Percentiles rank a stretch among this genome's conserved stretches.
phyloP scores from a whole-genome alignment of 1,140 invertebrate species.

The Bombus polaris region DNA sequence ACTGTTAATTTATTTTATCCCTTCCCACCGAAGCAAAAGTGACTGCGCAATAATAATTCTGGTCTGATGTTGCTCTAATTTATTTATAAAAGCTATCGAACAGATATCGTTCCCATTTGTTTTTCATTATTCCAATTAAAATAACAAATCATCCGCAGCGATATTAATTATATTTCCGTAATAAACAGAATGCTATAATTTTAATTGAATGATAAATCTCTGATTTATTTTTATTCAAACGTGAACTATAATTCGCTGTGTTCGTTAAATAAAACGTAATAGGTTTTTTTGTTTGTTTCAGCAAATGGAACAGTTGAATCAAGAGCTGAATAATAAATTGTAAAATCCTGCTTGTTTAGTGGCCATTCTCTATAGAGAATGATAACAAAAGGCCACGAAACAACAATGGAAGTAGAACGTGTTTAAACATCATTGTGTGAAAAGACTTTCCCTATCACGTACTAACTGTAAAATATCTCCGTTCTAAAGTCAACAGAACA shows the following conservation, averaged over 20 bases:
- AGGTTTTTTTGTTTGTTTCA: background rate
- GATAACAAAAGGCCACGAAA: constrained; percentile 7
- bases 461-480: background rate
- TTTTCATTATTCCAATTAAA: background rate
- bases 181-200: background rate
- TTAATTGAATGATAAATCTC: background rate
- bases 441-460: constrained; percentile 10
- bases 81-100: background rate
- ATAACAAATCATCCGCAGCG: background rate
- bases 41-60: background rate
- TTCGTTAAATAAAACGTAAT: background rate
- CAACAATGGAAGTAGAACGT: constrained; percentile 13
- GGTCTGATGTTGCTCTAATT: too few species aligned
- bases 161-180: background rate
- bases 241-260: background rate
- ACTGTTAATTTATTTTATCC: background rate
- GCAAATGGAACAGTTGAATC: background rate
- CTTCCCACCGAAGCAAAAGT: too few species aligned
- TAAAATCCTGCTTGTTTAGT: background rate
- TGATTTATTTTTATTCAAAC: background rate
- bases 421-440: constrained; percentile 12
- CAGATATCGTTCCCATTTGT: background rate
- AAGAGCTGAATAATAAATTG: background rate
- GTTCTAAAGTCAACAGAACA: constrained; percentile 3
- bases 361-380: background rate